Evolutionary conservation across 2,113 vertebrate genomes (phyloP).

Genomic region (Eleginops maclovinus): DNA sequence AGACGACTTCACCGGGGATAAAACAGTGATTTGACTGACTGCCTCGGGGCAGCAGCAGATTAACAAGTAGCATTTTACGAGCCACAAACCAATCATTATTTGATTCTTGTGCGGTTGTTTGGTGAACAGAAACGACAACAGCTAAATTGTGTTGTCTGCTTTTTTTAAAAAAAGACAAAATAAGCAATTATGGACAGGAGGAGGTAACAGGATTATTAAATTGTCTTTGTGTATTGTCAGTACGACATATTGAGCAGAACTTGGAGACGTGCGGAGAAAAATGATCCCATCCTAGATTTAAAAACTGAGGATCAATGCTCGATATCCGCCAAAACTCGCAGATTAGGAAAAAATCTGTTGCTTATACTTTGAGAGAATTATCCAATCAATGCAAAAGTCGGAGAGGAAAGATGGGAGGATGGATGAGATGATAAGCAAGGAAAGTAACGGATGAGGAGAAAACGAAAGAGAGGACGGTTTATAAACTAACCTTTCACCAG

Average conservation of each 20-base stretch:
- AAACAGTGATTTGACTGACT: neutral
- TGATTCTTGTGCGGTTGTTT: neutral
- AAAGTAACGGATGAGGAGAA: too few species aligned
- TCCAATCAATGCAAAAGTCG: too few species aligned
- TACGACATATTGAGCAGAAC: too few species aligned
- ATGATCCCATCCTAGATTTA: neutral
- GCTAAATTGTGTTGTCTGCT: neutral
- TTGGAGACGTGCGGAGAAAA: neutral
- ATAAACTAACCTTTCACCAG: constrained; percentile 34
- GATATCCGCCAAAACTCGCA: too few species aligned
- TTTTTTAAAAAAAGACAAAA: too few species aligned
- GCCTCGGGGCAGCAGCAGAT: neutral
- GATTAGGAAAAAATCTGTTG: too few species aligned
- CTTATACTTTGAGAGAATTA: too few species aligned
- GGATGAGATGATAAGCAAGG: too few species aligned
- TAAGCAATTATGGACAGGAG: too few species aligned
- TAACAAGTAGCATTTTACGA: constrained; percentile 3
- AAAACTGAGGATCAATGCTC: too few species aligned
- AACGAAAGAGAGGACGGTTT: too few species aligned
- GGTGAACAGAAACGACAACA: neutral
- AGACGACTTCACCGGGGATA: neutral
- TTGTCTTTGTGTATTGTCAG: neutral
- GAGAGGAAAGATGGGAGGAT: too few species aligned
- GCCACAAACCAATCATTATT: neutral
- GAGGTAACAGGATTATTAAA: neutral